Base-by-base conservation (phyloP, 1,140 invertebrate genomes). In the Drosophila azteca region DNA sequence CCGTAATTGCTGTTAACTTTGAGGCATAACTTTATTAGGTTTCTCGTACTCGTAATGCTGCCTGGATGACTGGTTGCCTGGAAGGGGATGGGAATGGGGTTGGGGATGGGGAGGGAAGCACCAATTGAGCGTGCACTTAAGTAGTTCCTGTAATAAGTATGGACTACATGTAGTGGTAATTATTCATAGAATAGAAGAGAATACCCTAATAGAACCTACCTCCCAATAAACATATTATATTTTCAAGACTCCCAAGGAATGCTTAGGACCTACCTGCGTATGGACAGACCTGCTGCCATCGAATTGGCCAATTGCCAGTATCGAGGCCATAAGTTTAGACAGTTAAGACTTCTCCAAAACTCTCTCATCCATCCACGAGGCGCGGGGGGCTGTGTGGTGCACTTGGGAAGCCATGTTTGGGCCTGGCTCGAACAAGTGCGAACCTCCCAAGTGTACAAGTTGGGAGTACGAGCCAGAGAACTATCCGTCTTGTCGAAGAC, bases 11-110 rank as follows among this genome's bases (percentile, higher is more conserved):
- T 70, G 65, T 58, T 70, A 70, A 69, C 66, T 69, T 45, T 43
- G 66, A 11, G 24, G 44, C 66, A 68, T 69, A 57, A 69, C 67
- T 70, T 70, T 70, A 70, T 70, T 69, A 69, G 52, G 52, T 58
- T 69, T 63, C 57, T 69, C 35, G 31, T 4, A 26, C 3, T 43
- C 31, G 7, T 46, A 29, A 46, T 31, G 31, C 31, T 31, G 31
- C 31, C 24, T 26, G 24, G 22, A 20, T 20, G 17, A 20, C 17
- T 20, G 17, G 17, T 1, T 20, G 17, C 17, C 17, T 20, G 22
- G 22, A 4, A 24, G 2, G 22, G 22, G 24, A 26, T 26, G 24
- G 24, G 24, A 5, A 26, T 44, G 29, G n/a, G n/a, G n/a, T n/a
- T n/a, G 2, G 22, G 22, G 24, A 26, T 26, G 24, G 24, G 24